phyloP scores from a whole-genome alignment of 2,113 vertebrate genomes.

The Bubo blakistoni region DNA sequence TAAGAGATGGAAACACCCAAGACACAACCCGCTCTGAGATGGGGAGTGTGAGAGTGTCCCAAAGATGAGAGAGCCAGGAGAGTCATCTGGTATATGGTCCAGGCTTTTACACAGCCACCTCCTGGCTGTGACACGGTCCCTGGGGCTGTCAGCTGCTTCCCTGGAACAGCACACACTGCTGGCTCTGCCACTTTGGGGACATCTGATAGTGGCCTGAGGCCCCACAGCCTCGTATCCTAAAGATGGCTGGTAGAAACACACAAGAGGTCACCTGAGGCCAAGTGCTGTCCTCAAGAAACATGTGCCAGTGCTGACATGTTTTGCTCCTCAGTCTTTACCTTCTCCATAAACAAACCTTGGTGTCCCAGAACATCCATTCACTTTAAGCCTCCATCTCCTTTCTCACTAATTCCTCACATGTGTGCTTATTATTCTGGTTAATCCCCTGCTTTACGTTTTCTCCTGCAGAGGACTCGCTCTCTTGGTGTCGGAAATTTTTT shows the following conservation, averaged over 20 bases:
- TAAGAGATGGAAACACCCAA: background rate
- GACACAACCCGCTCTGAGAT: background rate
- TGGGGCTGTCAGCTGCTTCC: background rate
- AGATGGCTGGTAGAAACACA: background rate
- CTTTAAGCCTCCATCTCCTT: background rate
- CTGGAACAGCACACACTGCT: background rate
- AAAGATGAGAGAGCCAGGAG: background rate
- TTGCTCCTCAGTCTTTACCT: background rate
- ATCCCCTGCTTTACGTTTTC: background rate
- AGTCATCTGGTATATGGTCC: accelerated
- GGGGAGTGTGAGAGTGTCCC: background rate
- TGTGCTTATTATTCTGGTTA: background rate
- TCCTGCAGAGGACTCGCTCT: background rate
- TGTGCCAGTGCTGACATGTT: background rate
- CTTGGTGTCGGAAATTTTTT: background rate
- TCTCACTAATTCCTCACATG: background rate
- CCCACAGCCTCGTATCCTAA: background rate
- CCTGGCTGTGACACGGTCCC: background rate
- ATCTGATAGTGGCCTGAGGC: background rate
- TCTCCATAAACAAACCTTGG: background rate
- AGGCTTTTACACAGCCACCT: background rate
- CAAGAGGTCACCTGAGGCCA: background rate
- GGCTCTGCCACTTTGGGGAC: background rate
- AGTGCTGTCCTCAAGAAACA: background rate
- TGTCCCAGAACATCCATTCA: background rate